phyloP scores from a whole-genome alignment of 2,888 invertebrate genomes.

The Lasioglossum figueresi region DNA sequence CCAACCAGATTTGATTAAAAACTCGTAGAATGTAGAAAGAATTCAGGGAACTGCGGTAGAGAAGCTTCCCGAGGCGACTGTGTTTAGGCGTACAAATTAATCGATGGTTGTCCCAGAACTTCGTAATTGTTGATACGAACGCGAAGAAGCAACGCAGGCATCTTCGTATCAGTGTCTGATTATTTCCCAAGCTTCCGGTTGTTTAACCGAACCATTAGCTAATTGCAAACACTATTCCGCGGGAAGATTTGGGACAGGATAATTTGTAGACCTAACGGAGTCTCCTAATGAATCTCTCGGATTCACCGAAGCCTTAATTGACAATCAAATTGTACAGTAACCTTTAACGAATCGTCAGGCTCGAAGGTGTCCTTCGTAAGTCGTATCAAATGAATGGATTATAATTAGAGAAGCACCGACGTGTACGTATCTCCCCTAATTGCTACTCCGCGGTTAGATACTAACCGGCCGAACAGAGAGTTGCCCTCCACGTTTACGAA shows the following conservation, averaged over 20 bases:
- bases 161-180: background rate
- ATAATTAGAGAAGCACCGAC: background rate
- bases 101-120: background rate
- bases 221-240: background rate
- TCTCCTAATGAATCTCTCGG: background rate
- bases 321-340: background rate
- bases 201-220: background rate
- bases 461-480: conserved; percentile 18
- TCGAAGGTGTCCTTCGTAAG: background rate
- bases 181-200: background rate
- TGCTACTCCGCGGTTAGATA: background rate
- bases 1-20: background rate
- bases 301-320: background rate
- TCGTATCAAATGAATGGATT: background rate
- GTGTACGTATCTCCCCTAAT: background rate
- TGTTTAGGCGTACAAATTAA: background rate
- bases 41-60: background rate
- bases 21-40: background rate
- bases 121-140: background rate
- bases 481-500: conserved; percentile 36
- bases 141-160: background rate
- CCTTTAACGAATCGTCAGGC: background rate
- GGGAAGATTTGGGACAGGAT: background rate
- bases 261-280: background rate
- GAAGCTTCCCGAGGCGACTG: background rate